Conservation (phyloP, 2,888 invertebrate species). For the Theristus sp. region DNA sequence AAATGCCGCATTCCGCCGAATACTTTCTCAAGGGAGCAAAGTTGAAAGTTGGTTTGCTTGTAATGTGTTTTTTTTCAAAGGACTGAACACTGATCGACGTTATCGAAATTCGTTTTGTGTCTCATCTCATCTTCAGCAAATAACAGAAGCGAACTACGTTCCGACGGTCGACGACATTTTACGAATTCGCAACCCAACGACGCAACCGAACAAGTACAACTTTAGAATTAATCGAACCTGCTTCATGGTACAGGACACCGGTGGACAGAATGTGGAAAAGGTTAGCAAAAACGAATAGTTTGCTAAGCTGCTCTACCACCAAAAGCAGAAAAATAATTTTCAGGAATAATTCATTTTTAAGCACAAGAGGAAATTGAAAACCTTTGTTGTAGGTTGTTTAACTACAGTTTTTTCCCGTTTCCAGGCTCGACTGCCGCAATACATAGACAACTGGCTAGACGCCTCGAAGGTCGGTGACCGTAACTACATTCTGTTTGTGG, state of each 20-base stretch:
- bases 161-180: slow-evolving; percentile 17
- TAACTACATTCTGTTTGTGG: slow-evolving; percentile 21
- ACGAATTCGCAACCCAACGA: slow-evolving; percentile 18
- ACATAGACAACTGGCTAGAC: background rate
- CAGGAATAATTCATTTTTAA: too few relatives aligned
- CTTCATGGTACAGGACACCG: slow-evolving; percentile 21
- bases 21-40: too few relatives aligned
- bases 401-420: background rate
- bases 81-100: too few relatives aligned
- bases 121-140: too few relatives aligned
- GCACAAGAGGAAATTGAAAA: background rate
- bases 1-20: too few relatives aligned
- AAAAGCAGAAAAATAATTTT: too few relatives aligned
- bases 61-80: too few relatives aligned
- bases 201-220: slow-evolving; percentile 18
- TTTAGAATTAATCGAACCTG: slow-evolving; percentile 15
- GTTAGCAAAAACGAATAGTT: slow-evolving; percentile 9
- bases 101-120: too few relatives aligned
- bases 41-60: too few relatives aligned
- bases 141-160: slow-evolving; percentile 11
- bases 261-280: slow-evolving; percentile 19
- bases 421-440: slow-evolving; percentile 12
- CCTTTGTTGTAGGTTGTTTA: background rate
- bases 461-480: slow-evolving; percentile 2
- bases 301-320: too few relatives aligned